These are phyloP conservation scores for Tachyglossus aculeatus DNA, from an alignment of 2,797 vertebrate genomes.

Conservation along the genomic window DNA sequence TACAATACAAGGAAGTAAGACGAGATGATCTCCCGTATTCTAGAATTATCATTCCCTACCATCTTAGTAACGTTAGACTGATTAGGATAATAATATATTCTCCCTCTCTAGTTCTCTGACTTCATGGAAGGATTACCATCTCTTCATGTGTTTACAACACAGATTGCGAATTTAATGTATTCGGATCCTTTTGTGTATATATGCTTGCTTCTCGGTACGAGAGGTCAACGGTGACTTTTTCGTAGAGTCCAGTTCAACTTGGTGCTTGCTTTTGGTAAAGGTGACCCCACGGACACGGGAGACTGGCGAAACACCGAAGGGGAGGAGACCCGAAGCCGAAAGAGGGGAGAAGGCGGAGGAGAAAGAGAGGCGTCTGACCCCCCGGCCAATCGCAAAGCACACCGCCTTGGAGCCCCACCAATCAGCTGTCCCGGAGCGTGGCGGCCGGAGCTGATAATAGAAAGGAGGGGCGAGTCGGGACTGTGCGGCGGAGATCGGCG, in stretches of 20 bases:
- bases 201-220: not conserved
- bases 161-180: not conserved
- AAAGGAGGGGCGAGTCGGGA: constrained; percentile 8
- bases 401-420: constrained; percentile 55
- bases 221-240: not conserved
- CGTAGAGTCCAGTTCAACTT: not conserved
- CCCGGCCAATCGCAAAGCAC: constrained; percentile 58
- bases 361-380: rapidly evolving
- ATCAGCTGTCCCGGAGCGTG: constrained; percentile 45
- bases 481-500: not conserved
- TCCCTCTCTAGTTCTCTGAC: not conserved
- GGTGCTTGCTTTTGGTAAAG: not conserved
- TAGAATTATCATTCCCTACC: not conserved
- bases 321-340: not conserved
- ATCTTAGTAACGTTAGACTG: not conserved
- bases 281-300: not conserved
- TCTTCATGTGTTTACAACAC: not conserved
- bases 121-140: not conserved
- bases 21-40: not conserved
- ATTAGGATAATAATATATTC: not conserved
- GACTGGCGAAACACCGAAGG: rapidly evolving
- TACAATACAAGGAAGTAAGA: not conserved
- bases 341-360: constrained; percentile 14
- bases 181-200: not conserved
- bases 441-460: constrained; percentile 51